These are phyloP conservation scores for Psephotus haematonotus DNA, from an alignment of 2,113 vertebrate genomes.

Conservation along the genomic window DNA sequence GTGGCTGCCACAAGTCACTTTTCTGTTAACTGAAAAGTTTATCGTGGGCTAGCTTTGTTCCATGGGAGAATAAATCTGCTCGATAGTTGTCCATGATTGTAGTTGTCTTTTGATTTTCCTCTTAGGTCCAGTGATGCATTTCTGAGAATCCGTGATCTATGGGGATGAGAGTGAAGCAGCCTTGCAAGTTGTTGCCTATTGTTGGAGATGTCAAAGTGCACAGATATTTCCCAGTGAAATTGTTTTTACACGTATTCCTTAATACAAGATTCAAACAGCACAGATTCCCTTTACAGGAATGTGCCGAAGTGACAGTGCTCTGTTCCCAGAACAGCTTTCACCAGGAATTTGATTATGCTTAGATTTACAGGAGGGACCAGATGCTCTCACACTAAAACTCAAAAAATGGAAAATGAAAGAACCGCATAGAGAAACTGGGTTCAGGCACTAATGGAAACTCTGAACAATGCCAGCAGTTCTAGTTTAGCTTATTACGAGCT, in stretches of 20 bases:
- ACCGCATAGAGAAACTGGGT: neutral
- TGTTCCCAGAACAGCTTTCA: neutral
- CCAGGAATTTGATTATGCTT: neutral
- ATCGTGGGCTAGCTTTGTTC: neutral
- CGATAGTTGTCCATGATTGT: neutral
- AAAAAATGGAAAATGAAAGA: neutral
- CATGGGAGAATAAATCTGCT: neutral
- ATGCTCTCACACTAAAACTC: neutral
- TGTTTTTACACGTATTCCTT: neutral
- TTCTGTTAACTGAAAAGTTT: neutral
- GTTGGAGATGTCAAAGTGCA: neutral
- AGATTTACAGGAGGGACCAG: neutral
- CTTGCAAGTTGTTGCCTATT: neutral
- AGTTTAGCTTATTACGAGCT: neutral
- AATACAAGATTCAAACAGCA: neutral
- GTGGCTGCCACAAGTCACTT: neutral
- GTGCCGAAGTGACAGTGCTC: neutral
- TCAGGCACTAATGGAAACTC: neutral
- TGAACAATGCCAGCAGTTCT: neutral
- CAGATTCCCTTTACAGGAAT: neutral
- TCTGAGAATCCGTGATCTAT: neutral
- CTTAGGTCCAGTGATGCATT: neutral
- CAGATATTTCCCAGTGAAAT: neutral
- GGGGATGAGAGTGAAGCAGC: neutral
- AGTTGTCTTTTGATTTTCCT: neutral